Conservation (phyloP, 1,140 invertebrate genomes). For the Cylas formicarius region DNA sequence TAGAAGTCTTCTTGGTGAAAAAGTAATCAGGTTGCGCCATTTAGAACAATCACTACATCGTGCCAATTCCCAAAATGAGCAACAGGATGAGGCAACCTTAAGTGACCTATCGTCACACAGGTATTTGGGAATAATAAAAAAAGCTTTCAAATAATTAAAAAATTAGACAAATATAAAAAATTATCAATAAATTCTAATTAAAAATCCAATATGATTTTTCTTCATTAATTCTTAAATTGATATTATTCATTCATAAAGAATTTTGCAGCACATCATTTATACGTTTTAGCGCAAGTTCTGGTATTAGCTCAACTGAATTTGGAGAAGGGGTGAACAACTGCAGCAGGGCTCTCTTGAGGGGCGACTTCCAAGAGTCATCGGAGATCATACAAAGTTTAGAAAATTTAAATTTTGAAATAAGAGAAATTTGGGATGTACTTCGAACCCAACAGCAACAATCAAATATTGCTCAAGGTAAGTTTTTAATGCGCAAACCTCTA, state of each 20-base stretch:
- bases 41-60: conserved; percentile 64
- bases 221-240: too few species aligned
- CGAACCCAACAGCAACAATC: conserved; percentile 52
- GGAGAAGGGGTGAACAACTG: conserved; percentile 46
- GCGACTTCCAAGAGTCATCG: conserved; percentile 50
- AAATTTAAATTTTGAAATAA: conserved; percentile 62
- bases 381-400: conserved; percentile 64
- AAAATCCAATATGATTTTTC: too few species aligned
- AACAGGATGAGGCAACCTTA: conserved; percentile 48
- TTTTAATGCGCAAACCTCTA: background rate
- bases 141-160: too few species aligned
- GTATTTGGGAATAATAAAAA: too few species aligned
- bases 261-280: background rate
- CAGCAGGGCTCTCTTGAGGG: conserved; percentile 5
- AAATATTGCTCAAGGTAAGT: conserved; percentile 45
- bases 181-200: too few species aligned
- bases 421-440: conserved; percentile 62
- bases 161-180: too few species aligned
- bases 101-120: conserved; percentile 60
- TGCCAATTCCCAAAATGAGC: conserved; percentile 45
- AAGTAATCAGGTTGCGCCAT: conserved; percentile 67
- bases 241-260: too few species aligned
- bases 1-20: conserved; percentile 66
- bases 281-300: conserved; percentile 49
- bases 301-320: conserved; percentile 62